phyloP scores from a whole-genome alignment of 2,797 vertebrate genomes.

The Tolypeutes matacus region DNA sequence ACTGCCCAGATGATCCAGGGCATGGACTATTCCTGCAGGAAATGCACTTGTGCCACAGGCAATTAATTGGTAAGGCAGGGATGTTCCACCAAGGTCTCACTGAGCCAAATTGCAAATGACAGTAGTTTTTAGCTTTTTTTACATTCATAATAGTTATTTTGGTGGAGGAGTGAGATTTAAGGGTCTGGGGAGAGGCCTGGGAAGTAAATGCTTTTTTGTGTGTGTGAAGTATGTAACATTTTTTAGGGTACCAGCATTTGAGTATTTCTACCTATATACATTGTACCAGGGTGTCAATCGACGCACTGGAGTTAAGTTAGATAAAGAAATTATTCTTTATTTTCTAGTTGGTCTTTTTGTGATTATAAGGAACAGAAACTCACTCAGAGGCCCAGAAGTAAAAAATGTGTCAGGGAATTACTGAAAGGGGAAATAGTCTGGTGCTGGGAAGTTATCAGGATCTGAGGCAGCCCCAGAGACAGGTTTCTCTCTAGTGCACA shows the following conservation, averaged over 20 bases:
- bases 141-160: slow-evolving; percentile 28
- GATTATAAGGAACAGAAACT: slow-evolving; percentile 51
- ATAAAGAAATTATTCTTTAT: slow-evolving; percentile 16
- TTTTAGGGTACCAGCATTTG: not conserved
- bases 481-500: not conserved
- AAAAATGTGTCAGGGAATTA: not conserved
- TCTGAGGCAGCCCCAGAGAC: not conserved
- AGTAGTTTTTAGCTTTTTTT: not conserved
- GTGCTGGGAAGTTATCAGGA: not conserved
- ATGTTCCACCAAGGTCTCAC: not conserved
- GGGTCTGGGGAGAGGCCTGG: not conserved
- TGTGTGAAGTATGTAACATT: not conserved
- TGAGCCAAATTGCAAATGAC: not conserved
- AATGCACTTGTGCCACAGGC: not conserved
- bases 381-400: not conserved
- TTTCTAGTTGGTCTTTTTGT: not conserved
- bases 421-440: not conserved
- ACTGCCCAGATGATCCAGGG: not conserved
- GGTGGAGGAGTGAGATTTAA: not conserved
- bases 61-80: not conserved
- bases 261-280: not conserved
- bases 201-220: not conserved
- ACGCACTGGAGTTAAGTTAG: slow-evolving; percentile 6
- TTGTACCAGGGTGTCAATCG: not conserved
- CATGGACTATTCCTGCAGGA: slow-evolving; percentile 31